phyloP scores from a whole-genome alignment of 53 echinoderm and acorn worm genomes.

The Arbacia lixula region DNA sequence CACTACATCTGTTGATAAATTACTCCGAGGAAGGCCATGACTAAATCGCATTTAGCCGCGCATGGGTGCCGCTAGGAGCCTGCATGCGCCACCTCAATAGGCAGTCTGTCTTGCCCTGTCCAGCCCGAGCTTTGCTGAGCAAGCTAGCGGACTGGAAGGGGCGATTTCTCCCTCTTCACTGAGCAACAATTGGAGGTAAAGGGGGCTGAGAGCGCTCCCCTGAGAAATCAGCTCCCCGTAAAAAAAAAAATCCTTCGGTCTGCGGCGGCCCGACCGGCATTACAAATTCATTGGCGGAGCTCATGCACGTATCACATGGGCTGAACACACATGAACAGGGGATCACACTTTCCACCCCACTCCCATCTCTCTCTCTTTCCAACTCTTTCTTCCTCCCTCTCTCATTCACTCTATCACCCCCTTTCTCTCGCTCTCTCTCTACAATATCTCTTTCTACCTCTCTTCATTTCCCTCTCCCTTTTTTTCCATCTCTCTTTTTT shows the following conservation, averaged over 20 bases:
- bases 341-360: no score
- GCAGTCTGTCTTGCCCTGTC: slow-evolving; percentile 21
- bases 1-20: slow-evolving; percentile 52
- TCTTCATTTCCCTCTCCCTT: no score
- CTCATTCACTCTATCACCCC: no score
- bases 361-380: no score
- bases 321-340: no score
- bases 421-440: no score
- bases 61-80: background rate
- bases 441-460: no score
- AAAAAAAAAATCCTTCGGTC: slow-evolving; percentile 13
- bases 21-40: slow-evolving; percentile 18
- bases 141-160: slow-evolving; percentile 19
- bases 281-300: slow-evolving; percentile 56
- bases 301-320: slow-evolving; percentile 19
- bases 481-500: no score
- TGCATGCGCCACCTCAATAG: slow-evolving; percentile 10
- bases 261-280: slow-evolving; percentile 27
- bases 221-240: slow-evolving; percentile 52
- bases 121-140: slow-evolving; percentile 18
- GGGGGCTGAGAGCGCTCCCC: slow-evolving; percentile 36
- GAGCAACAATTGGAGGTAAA: slow-evolving; percentile 59
- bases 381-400: no score
- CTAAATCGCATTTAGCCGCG: slow-evolving; percentile 51
- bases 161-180: slow-evolving; percentile 28